Conservation (phyloP, 2,888 invertebrate species). For the Tethea ocularis region DNA sequence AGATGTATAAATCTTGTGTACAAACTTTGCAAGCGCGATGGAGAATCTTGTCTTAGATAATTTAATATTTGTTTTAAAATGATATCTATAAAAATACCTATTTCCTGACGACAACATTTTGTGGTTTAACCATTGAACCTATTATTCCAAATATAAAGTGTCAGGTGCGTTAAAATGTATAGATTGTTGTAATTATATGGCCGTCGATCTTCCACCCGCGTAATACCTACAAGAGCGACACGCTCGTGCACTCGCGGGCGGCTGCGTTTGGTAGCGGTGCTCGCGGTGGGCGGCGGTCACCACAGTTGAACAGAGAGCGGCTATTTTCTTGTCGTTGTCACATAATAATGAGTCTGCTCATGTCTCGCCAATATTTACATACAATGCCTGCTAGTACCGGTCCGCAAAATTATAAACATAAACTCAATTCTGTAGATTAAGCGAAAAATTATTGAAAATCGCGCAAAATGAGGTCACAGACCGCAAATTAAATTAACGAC, state of each 20-base stretch:
- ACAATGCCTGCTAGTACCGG: conserved; percentile 56
- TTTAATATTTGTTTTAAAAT: no score
- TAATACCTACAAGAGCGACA: neutral
- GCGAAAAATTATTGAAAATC: conserved; percentile 25
- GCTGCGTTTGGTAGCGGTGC: neutral
- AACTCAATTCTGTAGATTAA: conserved; percentile 38
- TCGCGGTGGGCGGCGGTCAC: neutral
- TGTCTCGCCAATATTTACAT: conserved; percentile 51
- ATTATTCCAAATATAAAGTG: no score
- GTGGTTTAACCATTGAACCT: no score
- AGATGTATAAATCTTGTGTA: no score
- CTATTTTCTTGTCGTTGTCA: conserved; percentile 4
- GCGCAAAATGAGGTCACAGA: conserved; percentile 21
- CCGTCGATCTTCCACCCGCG: neutral
- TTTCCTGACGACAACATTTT: no score
- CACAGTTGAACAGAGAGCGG: neutral
- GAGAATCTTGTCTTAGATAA: no score
- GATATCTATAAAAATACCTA: no score
- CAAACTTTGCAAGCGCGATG: no score
- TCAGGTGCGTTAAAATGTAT: no score
- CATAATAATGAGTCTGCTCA: conserved; percentile 2
- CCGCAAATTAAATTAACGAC: conserved; percentile 47
- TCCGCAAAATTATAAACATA: conserved; percentile 45
- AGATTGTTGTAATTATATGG: neutral
- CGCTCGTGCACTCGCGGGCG: neutral